Evolutionary conservation across 2,797 vertebrate species (phyloP).

Genomic region (Phylloscopus collybita): DNA sequence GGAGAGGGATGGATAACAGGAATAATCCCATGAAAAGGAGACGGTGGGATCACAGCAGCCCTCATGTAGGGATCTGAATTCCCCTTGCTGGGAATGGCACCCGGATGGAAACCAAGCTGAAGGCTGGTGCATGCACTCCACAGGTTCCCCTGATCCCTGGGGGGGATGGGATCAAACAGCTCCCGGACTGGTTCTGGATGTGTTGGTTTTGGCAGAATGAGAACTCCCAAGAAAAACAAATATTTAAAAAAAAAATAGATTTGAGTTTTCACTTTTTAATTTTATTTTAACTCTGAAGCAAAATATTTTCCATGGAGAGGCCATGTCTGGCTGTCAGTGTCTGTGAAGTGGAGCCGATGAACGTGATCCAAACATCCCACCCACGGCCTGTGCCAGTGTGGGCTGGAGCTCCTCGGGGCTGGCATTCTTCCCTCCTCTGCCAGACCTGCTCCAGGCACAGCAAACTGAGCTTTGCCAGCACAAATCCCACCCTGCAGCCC

Average conservation of each 20-base stretch:
- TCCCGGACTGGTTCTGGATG: background rate
- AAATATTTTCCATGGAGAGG: background rate
- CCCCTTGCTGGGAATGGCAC: background rate
- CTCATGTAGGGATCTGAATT: background rate
- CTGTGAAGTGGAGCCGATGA: background rate
- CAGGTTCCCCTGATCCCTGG: background rate
- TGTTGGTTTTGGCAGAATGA: background rate
- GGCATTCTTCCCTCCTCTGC: background rate
- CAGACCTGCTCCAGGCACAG: background rate
- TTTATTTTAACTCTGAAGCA: background rate
- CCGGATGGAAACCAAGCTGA: background rate
- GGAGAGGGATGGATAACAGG: background rate
- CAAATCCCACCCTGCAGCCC: background rate
- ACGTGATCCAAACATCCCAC: background rate
- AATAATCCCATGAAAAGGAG: accelerated
- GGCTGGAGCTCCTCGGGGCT: background rate
- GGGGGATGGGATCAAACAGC: background rate
- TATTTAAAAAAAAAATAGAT: background rate
- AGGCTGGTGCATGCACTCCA: background rate
- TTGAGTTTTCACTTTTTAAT: background rate
- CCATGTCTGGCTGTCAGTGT: background rate
- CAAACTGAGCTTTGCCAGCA: background rate
- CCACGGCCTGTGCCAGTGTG: background rate
- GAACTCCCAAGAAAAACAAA: background rate
- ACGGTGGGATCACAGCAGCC: accelerated